A percentile compares a stretch with the other conserved stretches of the same genome.
phyloP scores from a whole-genome alignment of 2,888 invertebrate species.

The Teleiodes luculella region DNA sequence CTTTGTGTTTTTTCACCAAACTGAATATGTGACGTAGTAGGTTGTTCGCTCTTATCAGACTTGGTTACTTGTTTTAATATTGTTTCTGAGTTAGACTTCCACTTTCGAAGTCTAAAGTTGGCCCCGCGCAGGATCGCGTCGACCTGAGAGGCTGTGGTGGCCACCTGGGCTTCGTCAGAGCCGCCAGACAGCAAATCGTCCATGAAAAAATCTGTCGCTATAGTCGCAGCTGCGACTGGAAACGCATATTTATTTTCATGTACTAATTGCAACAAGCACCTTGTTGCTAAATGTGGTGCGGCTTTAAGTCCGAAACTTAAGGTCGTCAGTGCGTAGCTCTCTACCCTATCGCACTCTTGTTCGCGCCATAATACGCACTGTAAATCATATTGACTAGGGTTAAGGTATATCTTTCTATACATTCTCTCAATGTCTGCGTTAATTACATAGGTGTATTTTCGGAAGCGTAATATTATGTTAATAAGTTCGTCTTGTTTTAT shows the following conservation, averaged over 20 bases:
- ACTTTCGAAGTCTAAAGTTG: too few relatives aligned
- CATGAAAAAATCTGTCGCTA: background rate
- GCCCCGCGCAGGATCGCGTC: conserved; percentile 6
- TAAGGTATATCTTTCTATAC: background rate
- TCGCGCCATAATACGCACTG: background rate
- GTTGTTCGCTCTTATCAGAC: background rate
- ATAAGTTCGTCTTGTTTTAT: background rate
- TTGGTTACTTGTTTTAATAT: conserved; percentile 3
- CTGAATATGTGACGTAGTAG: background rate
- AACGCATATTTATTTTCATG: background rate
- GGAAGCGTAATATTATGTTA: background rate
- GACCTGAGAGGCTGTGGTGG: conserved; percentile 1
- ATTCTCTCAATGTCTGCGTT: conserved; percentile 5
- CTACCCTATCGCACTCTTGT: background rate
- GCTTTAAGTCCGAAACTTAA: conserved; percentile 18
- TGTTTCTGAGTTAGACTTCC: conserved; percentile 12
- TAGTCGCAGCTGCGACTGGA: conserved; percentile 2
- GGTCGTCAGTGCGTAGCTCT: conserved; percentile 16
- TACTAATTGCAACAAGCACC: conserved; percentile 18
- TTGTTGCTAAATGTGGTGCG: conserved; percentile 18
- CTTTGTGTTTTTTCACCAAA: too few relatives aligned
- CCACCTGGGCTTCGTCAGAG: background rate
- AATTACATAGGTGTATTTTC: conserved; percentile 1
- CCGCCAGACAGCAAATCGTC: conserved; percentile 1
- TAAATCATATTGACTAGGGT: background rate